These are phyloP conservation scores for Spheniscus humboldti DNA, from an alignment of 2,797 vertebrate genomes.

Conservation along the genomic window DNA sequence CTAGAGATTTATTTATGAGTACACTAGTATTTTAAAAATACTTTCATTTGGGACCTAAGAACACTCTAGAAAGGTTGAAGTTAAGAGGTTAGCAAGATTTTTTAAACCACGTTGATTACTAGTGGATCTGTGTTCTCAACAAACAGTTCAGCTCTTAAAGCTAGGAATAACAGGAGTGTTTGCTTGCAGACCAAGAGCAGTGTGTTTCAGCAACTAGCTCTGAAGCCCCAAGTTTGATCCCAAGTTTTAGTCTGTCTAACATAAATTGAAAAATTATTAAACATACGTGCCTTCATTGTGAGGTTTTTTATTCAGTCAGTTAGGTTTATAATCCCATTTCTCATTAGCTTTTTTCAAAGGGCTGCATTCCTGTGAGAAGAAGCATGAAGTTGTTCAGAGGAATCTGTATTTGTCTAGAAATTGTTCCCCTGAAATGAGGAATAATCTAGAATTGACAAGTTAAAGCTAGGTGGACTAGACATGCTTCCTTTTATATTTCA, in stretches of 20 bases:
- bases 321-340: neutral
- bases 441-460: neutral
- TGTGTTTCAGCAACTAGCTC: neutral
- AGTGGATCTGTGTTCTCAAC: neutral
- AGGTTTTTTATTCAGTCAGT: neutral
- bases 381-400: neutral
- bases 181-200: neutral
- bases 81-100: neutral
- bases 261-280: neutral
- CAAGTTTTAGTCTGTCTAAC: neutral
- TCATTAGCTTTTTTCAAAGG: neutral
- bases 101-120: neutral
- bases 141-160: neutral
- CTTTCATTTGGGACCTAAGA: neutral
- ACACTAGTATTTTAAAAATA: neutral
- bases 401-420: neutral
- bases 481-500: neutral
- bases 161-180: neutral
- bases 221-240: neutral
- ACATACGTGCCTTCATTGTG: neutral
- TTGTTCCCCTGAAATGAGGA: neutral
- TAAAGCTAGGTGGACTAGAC: neutral
- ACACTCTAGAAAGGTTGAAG: neutral
- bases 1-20: neutral
- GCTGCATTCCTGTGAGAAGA: neutral